Base-by-base conservation (phyloP, 2,797 vertebrate genomes). In the Phaenicophaeus curvirostris region DNA sequence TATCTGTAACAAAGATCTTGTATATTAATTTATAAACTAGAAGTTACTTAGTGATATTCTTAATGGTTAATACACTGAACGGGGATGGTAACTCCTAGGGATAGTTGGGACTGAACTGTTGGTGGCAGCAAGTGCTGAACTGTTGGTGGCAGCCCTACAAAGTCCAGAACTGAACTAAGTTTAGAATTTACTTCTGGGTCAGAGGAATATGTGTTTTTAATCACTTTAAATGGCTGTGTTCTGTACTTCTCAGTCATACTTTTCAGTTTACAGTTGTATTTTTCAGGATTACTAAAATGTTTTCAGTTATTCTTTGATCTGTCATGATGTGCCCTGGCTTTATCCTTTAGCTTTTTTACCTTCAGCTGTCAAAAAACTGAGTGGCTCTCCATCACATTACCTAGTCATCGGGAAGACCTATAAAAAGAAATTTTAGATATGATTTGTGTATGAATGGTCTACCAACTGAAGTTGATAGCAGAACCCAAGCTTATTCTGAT, bases 361-460 rank as follows among this genome's bases (percentile, higher is more conserved):
- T 35, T 68, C 59, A 39, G 5, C 12, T 62, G 19, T 31, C 31
- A 55, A 69, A 90, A 86, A 15, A 13, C 6, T 25, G 30, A 25
- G 8, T 48, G n/a, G 73, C 6, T 33, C 17, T 59, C 4, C 25
- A 14, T 25, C 8, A 27, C 0, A 0, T 51, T 69, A 69, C 17
- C 48, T 41, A 14, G 27, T 51, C 20, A 23, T 1, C 2, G 13
- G 18, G 16, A 81, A 59, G 62, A 75, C 16, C 13, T 57, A 39
- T 1, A 1, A 31, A 42, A 71, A 53, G 18, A 71, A 3, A 21
- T 53, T 85, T 57, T 46, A 50, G 13, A 13, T 23, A 14, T 8
- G 7, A 39, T 62, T 35, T 53, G 17, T 84, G 9, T 27, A n/a
- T 48, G 41, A 58, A 27, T 37, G 20, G 12, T 58, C 9, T 72